phyloP scores from a whole-genome alignment of 2,113 vertebrate genomes.

The Sander vitreus region DNA sequence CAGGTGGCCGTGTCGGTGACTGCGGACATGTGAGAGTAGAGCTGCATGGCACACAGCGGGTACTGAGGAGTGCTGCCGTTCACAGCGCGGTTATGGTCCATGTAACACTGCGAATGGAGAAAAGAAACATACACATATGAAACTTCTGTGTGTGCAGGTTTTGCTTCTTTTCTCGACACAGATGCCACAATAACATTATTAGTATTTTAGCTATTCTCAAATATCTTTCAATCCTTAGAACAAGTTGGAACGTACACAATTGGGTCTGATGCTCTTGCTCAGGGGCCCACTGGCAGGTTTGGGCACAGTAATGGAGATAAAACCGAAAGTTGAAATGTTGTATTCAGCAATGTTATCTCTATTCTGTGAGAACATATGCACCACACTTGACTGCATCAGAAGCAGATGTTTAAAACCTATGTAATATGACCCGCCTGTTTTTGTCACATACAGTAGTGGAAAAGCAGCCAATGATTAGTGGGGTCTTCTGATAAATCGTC shows the following conservation, averaged over 20 bases:
- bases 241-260: not conserved
- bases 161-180: not conserved
- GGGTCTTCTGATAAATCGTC: constrained; percentile 9
- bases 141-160: not conserved
- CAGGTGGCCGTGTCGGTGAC: constrained; percentile 92
- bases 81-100: constrained; percentile 84
- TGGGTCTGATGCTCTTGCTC: not conserved
- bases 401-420: not conserved
- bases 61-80: constrained; percentile 83
- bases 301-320: not conserved
- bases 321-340: not conserved
- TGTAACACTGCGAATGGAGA: constrained; percentile 85
- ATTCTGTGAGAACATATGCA: not conserved
- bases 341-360: not conserved
- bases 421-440: constrained; percentile 1
- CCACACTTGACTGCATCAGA: not conserved
- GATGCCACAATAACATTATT: not conserved
- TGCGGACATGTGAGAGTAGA: constrained; percentile 93
- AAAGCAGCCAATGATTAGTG: constrained; percentile 20
- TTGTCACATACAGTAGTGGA: not conserved
- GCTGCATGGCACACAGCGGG: constrained; percentile 96
- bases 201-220: not conserved
- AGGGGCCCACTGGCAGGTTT: not conserved
- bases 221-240: not conserved
- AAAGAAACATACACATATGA: not conserved